Evolutionary conservation across 2,888 invertebrate genomes (phyloP).

Genomic region (Chalcosyrphus nemorum): DNA sequence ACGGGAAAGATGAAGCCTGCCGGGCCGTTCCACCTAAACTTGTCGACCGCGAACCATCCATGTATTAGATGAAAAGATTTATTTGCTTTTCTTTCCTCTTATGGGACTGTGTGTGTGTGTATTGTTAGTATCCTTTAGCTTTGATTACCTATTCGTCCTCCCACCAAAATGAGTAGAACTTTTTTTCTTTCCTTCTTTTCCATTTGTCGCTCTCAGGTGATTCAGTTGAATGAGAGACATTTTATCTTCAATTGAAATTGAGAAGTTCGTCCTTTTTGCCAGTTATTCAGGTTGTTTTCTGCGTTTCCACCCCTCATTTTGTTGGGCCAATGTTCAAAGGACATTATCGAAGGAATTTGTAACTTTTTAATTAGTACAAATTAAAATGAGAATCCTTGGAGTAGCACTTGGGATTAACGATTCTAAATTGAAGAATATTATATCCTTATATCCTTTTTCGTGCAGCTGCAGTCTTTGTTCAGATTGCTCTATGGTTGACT

Average conservation of each 20-base stretch:
- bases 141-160: constrained; percentile 45
- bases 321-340: constrained; percentile 30
- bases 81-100: constrained; percentile 36
- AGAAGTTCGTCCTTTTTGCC: constrained; percentile 56
- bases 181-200: background rate
- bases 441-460: constrained; percentile 6
- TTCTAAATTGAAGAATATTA: constrained; percentile 53
- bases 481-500: too few species aligned
- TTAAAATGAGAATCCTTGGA: constrained; percentile 64
- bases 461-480: constrained; percentile 38
- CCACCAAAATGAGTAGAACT: constrained; percentile 5
- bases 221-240: constrained; percentile 59
- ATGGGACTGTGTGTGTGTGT: background rate
- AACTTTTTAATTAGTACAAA: constrained; percentile 72
- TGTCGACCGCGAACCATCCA: constrained; percentile 19
- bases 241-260: constrained; percentile 52
- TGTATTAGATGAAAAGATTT: constrained; percentile 63
- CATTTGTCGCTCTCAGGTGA: constrained; percentile 52
- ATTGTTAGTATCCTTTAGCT: constrained; percentile 24
- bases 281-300: constrained; percentile 15
- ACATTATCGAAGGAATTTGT: constrained; percentile 69
- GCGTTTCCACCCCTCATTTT: constrained; percentile 2
- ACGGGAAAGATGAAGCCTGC: constrained; percentile 26
- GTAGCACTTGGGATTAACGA: constrained; percentile 60
- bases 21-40: constrained; percentile 21